Evolutionary conservation across 2,888 invertebrate species (phyloP).

Genomic region (Galerucella pusilla): DNA sequence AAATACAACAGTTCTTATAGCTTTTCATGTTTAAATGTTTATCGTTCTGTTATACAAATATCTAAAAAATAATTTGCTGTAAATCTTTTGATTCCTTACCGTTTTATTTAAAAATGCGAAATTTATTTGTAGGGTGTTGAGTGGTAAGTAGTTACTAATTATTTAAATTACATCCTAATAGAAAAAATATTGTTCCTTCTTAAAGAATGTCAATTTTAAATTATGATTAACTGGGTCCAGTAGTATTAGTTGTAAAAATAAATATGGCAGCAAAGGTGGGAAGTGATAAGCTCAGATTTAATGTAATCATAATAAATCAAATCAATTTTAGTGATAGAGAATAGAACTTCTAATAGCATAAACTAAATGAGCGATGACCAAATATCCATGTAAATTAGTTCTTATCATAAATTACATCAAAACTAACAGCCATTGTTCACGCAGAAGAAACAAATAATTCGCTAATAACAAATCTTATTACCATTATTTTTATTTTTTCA

Average conservation of each 20-base stretch:
- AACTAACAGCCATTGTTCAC: not conserved
- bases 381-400: not conserved
- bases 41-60: not conserved
- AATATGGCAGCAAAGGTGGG: no score
- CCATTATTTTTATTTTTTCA: conserved; percentile 59
- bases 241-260: no score
- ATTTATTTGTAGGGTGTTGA: no score
- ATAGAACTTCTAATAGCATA: not conserved
- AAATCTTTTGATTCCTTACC: not conserved
- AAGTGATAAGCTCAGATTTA: no score
- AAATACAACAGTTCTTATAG: not conserved
- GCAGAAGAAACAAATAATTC: not conserved
- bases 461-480: not conserved
- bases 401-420: not conserved
- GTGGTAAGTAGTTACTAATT: no score
- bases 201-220: no score
- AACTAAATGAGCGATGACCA: not conserved
- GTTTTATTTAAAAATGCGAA: no score
- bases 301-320: no score
- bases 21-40: not conserved
- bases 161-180: no score
- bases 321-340: no score
- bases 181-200: no score
- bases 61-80: not conserved
- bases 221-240: no score